Conservation (phyloP, 2,888 invertebrate species). For the Drosophila mayaguana region DNA sequence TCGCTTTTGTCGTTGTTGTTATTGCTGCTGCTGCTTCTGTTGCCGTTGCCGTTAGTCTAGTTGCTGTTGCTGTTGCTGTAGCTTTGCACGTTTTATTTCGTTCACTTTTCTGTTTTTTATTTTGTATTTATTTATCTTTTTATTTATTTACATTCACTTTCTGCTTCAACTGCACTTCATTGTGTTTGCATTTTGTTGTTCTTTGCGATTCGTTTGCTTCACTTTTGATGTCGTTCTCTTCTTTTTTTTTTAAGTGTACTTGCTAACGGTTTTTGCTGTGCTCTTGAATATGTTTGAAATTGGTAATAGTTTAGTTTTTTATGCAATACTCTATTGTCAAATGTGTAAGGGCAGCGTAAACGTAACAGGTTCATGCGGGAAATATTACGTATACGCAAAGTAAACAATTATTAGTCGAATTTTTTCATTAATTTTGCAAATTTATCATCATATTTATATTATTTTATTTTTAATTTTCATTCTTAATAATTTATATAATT, state of each 20-base stretch:
- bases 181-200: constrained; percentile 41
- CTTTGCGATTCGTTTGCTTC: constrained; percentile 22
- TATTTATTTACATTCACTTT: constrained; percentile 64
- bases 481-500: no score
- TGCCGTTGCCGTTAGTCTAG: constrained; percentile 19
- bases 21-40: constrained; percentile 4
- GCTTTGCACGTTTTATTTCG: constrained; percentile 34
- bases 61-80: constrained; percentile 13
- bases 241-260: neutral
- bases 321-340: neutral
- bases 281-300: constrained; percentile 13
- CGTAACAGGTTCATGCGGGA: neutral
- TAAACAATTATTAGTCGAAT: neutral
- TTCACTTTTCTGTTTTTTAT: constrained; percentile 45
- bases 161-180: constrained; percentile 63
- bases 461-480: no score
- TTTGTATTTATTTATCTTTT: constrained; percentile 44
- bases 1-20: constrained; percentile 41
- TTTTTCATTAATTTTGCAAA: no score
- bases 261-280: constrained; percentile 9
- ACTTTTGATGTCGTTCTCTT: constrained; percentile 23
- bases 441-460: no score
- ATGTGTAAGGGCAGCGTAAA: neutral
- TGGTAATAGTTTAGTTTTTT: neutral
- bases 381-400: neutral